These are phyloP conservation scores for Globia sparganii DNA, from an alignment of 2,888 invertebrate species.

Conservation along the genomic window DNA sequence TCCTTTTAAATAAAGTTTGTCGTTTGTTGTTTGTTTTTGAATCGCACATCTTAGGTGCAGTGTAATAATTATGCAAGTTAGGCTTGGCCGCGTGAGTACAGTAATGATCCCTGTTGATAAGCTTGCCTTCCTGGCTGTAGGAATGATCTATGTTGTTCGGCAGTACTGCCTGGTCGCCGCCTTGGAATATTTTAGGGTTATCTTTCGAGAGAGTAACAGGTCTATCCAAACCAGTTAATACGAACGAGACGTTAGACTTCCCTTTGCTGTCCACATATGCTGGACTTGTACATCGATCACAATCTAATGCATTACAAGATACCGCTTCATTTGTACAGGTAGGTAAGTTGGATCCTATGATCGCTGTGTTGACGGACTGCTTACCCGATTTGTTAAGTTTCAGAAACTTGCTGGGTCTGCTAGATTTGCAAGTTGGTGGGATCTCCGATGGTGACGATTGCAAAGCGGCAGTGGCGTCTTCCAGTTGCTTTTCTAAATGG, in stretches of 20 bases:
- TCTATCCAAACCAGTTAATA: conserved; percentile 2
- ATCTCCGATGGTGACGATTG: neutral
- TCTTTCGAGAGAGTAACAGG: neutral
- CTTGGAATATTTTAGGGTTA: neutral
- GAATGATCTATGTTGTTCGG: neutral
- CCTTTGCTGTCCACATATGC: conserved; percentile 13
- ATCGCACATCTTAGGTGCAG: conserved; percentile 19
- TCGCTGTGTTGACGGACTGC: conserved; percentile 8
- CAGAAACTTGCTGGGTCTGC: neutral
- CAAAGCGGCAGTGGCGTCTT: conserved; percentile 52
- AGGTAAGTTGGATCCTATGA: conserved; percentile 15
- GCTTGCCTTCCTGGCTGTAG: neutral
- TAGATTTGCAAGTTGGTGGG: neutral
- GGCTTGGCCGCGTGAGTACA: neutral
- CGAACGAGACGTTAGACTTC: conserved; percentile 59
- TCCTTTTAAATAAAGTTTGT: conserved; percentile 66
- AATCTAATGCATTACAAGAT: conserved; percentile 43
- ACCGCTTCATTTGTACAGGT: conserved; percentile 21
- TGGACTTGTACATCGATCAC: conserved; percentile 25
- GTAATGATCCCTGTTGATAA: neutral
- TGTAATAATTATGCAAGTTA: neutral
- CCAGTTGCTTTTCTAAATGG: conserved; percentile 79
- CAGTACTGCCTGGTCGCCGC: neutral
- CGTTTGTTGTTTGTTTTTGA: conserved; percentile 40
- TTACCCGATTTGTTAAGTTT: conserved; percentile 19